Evolutionary conservation across 2,888 invertebrate species (phyloP).

Genomic region (Baccha elongata): DNA sequence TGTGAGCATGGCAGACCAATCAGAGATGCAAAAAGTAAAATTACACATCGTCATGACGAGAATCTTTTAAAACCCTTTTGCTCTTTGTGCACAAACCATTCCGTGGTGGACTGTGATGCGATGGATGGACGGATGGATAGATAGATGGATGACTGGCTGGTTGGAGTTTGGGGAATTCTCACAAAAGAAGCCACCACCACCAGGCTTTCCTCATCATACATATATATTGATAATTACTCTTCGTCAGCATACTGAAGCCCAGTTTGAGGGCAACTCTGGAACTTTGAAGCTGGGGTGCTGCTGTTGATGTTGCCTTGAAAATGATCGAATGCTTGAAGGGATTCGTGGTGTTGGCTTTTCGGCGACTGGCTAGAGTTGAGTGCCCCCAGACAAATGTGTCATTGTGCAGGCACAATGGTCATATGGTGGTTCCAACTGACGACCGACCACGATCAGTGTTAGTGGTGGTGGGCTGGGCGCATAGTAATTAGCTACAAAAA

Average conservation of each 20-base stretch:
- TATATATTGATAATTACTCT: constrained; percentile 67
- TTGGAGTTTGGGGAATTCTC: constrained; percentile 66
- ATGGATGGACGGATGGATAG: constrained; percentile 1
- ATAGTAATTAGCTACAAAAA: constrained; percentile 73
- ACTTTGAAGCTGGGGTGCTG: constrained; percentile 42
- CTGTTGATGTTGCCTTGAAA: constrained; percentile 67
- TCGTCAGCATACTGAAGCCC: constrained; percentile 54
- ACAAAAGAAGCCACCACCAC: constrained; percentile 52
- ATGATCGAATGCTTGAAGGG: constrained; percentile 69
- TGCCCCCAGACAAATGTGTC: constrained; percentile 72
- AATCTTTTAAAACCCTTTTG: constrained; percentile 39
- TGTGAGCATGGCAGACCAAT: constrained; percentile 58
- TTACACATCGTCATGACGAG: constrained; percentile 66
- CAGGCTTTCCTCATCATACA: constrained; percentile 22
- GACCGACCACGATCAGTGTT: background rate
- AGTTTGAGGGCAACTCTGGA: constrained; percentile 38
- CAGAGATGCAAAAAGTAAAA: constrained; percentile 70
- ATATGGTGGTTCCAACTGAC: constrained; percentile 2
- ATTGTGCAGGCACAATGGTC: constrained; percentile 58
- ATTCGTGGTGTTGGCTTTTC: constrained; percentile 69
- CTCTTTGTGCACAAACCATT: constrained; percentile 14
- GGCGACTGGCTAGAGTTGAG: constrained; percentile 64
- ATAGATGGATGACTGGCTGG: constrained; percentile 34
- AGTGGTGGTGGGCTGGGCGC: constrained; percentile 65
- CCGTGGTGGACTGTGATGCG: background rate